phyloP scores from a whole-genome alignment of 2,888 invertebrate species.

The Ernsta delagoae region DNA sequence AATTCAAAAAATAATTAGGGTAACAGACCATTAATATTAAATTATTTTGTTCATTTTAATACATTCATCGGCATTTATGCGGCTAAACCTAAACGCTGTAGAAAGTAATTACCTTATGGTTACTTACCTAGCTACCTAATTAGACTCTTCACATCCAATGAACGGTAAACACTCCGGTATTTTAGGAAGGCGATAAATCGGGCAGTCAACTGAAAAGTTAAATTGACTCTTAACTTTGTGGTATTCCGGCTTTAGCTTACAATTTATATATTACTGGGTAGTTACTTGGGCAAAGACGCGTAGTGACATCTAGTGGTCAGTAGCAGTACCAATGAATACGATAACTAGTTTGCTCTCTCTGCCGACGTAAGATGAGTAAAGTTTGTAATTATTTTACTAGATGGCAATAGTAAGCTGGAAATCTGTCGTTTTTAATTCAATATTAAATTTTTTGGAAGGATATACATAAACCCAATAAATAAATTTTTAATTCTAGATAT shows the following conservation, averaged over 20 bases:
- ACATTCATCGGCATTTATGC: too few relatives aligned
- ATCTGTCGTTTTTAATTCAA: too few relatives aligned
- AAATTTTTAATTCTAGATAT: too few relatives aligned
- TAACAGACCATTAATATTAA: too few relatives aligned
- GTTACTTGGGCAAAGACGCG: neutral
- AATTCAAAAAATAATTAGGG: too few relatives aligned
- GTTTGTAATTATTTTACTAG: neutral
- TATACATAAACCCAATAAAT: too few relatives aligned
- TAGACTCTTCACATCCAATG: constrained; percentile 50
- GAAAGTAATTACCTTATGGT: too few relatives aligned
- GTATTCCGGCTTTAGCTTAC: constrained; percentile 37
- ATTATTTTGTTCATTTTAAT: too few relatives aligned
- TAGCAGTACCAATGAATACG: constrained; percentile 41
- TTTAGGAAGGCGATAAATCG: constrained; percentile 60
- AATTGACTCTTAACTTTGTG: constrained; percentile 48
- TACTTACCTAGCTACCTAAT: constrained; percentile 38
- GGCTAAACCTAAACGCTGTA: too few relatives aligned
- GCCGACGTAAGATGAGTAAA: too few relatives aligned
- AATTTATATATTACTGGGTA: neutral
- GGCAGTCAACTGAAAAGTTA: constrained; percentile 59
- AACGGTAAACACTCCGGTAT: constrained; percentile 57
- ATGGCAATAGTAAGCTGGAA: constrained; percentile 5
- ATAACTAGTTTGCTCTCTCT: too few relatives aligned
- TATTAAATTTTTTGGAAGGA: too few relatives aligned
- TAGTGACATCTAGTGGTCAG: constrained; percentile 53